Evolutionary conservation across 2,113 vertebrate species (phyloP).

Genomic region (Mugil cephalus): DNA sequence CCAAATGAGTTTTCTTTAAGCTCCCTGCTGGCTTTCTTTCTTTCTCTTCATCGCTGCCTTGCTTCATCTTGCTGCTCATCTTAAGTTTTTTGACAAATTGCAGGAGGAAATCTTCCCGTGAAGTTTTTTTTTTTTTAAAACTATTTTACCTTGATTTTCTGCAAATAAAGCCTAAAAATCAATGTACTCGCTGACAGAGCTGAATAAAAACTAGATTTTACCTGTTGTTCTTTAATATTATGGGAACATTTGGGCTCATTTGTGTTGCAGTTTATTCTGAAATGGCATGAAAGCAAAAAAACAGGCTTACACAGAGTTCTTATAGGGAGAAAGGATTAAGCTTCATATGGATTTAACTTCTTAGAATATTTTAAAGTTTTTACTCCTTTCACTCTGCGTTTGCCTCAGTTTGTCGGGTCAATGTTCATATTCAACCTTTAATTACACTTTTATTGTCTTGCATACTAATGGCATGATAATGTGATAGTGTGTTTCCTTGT

Average conservation of each 20-base stretch:
- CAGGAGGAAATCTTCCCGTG: too few relatives aligned
- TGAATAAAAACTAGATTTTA: neutral
- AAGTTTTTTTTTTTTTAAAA: too few relatives aligned
- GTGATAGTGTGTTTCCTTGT: too few relatives aligned
- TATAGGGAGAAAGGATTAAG: neutral
- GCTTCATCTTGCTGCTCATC: too few relatives aligned
- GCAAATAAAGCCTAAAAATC: neutral
- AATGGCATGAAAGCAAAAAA: neutral
- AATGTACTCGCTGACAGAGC: neutral
- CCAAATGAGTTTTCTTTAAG: neutral
- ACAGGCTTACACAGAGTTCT: too few relatives aligned
- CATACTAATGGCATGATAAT: neutral
- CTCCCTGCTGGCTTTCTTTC: neutral
- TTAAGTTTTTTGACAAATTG: too few relatives aligned
- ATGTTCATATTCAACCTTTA: neutral
- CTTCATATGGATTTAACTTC: too few relatives aligned
- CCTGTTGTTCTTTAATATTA: neutral
- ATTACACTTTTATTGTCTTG: neutral
- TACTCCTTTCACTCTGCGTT: too few relatives aligned
- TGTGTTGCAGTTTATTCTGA: neutral
- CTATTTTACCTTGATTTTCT: too few relatives aligned
- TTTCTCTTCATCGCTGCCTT: too few relatives aligned
- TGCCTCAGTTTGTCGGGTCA: neutral
- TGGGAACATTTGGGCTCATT: neutral
- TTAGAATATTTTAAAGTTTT: too few relatives aligned